Evolutionary conservation across 2,113 vertebrate genomes (phyloP), one percentile per base, ranked within the genome.

Genomic region (Lagopus muta): DNA sequence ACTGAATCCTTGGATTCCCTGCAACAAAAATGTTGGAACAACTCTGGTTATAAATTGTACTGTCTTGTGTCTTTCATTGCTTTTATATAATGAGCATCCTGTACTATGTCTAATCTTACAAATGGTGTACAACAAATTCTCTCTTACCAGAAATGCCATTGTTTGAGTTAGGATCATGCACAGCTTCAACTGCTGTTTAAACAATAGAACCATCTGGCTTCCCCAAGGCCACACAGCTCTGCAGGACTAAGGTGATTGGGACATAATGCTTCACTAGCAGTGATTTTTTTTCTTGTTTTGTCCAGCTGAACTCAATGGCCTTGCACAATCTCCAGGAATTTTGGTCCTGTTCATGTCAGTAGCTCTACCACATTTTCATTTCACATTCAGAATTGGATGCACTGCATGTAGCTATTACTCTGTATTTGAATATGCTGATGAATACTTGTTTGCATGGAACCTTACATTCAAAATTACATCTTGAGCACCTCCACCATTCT

Each of bases 181-280:
- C 82, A 86, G 0, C 70, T 84, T 79, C 34, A 86, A 93, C 40
- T 58, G 61, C 62, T 43, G 21, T 88, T 94, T 90, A 48, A 91
- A 32, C 78, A 90, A 50, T 58, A 88, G 76, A 94, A 57, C 65
- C 80, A 90, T 94, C 82, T 94, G 94, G 57, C 57, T 94, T 91
- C 88, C 82, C 57, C 88, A 84, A 72, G 80, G 91, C 90, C 85
- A 84, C 61, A 28, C 28, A 69, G 30, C 82, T 65, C 93, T 86
- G 76, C 11, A 13, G 76, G 61, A 45, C 90, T 65, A 58, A 93
- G 73, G 88, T 94, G 91, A n/a, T 10, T 93, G 82, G 77, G 80
- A 90, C 90, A 81, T 57, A 66, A 6, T 85, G n/a, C 62, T 86
- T 94, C 67, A 32, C 91, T 66, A 70, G 34, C 27, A 86, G 61